Base-by-base conservation (phyloP, 2,797 vertebrate genomes). In the Falco columbarius region DNA sequence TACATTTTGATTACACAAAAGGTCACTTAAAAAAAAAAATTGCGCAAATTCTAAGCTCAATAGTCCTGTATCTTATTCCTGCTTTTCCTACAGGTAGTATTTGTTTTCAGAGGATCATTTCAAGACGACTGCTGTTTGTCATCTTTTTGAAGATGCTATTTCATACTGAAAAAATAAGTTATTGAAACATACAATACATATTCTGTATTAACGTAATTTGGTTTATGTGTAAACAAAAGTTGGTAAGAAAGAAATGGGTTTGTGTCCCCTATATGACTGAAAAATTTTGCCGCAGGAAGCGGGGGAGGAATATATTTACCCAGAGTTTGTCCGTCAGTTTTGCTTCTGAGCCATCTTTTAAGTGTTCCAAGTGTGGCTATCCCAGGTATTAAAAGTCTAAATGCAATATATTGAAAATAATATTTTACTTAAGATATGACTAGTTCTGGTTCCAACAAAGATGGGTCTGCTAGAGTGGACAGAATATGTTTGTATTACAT, bases 151-250 rank as follows among this genome's bases (percentile, higher is more conserved):
- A 91, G 61, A 88, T 86, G 70, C 62, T 94, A 4, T 91, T 94
- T 95, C 75, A 83, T 93, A 92, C 86, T 95, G 93, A 76, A 95
- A 91, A 93, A 93, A 89, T 52, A 84, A 89, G 68, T 92, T 85
- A 88, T 38, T 91, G 81, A 94, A 95, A 59, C 58, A 55, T 76
- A 65, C 68, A 14, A 6, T 93, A n/a, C 86, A 77, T 97, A 80
- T 94, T 96, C 75, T 83, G 74, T 81, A 81, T 86, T 29, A 92
- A 51, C 32, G 10, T 91, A 36, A 21, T 16, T 86, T 94, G 86
- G 84, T 76, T 92, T 59, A 91, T 12, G 2, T 77, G 27, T 65
- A 51, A 95, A 85, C 52, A 74, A 40, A 86, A 80, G 59, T 76
- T 61, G 36, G 17, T 76, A 38, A 83, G 73, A 82, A 67, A 83